Base-by-base conservation (phyloP, 1,140 invertebrate species). In the Pygmarrhopalites habei region DNA sequence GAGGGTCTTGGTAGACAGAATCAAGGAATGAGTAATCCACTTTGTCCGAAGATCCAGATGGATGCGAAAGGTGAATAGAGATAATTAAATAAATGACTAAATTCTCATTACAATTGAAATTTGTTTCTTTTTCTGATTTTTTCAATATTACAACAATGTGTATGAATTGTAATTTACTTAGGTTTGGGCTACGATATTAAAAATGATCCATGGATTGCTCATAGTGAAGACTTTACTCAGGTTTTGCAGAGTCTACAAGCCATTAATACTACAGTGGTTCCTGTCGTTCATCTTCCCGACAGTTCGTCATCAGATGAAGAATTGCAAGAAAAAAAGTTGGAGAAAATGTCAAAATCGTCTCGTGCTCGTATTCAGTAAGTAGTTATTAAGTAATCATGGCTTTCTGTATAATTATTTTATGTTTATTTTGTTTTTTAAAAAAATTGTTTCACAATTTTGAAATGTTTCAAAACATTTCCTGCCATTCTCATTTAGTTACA, bases 321-420 rank as follows among this genome's bases (percentile, higher is more conserved):
- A n/a, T n/a, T n/a, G n/a, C 51, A 41, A 23, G 32, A 62, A 28
- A 29, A 21, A 28, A 43, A 57, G 21, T 56, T 69, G 17, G 68
- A 66, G 25, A 62, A 39, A 39, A 69, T 64, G 23, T 69, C 68
- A 0, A 69, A 69, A 49, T 30, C 32, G 21, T 69, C 68, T 2
- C 35, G 56, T 4, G 21, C 65, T 12, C 51, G 68, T 64, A 69
- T 69, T 30, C 68, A 69, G 68, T 69, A 58, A 61, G 68, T 41
- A 23, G n/a, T n/a, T n/a, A n/a, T n/a, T n/a, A n/a, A n/a, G n/a
- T n/a, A n/a, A n/a, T n/a, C n/a, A n/a, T n/a, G n/a, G n/a, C n/a
- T n/a, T n/a, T n/a, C n/a, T n/a, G n/a, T n/a, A n/a, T n/a, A n/a
- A n/a, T n/a, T n/a, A n/a, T n/a, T n/a, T n/a, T n/a, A n/a, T n/a